These are phyloP conservation scores for Athalia rosae DNA, from an alignment of 2,888 invertebrate genomes.

Conservation along the genomic window DNA sequence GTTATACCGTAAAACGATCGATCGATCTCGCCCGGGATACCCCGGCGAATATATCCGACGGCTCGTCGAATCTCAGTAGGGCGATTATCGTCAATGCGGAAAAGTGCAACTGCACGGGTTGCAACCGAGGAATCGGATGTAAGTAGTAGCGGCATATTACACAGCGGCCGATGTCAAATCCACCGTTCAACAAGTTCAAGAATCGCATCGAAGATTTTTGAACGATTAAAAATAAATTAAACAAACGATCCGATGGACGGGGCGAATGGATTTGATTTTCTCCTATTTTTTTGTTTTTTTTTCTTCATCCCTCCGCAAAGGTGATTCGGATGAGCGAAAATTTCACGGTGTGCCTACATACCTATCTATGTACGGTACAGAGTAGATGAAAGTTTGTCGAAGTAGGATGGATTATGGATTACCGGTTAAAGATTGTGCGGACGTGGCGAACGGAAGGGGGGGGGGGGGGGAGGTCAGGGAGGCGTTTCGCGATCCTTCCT, in stretches of 20 bases:
- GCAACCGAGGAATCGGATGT: conserved; percentile 10
- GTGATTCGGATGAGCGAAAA: background rate
- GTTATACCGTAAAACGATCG: background rate
- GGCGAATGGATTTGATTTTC: no score
- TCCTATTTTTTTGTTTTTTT: no score
- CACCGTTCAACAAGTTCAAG: conserved; percentile 12
- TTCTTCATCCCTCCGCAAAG: background rate
- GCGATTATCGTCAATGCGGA: conserved; percentile 22
- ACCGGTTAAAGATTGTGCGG: background rate
- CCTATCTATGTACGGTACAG: background rate
- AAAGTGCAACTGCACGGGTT: conserved; percentile 32
- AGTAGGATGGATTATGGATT: conserved; percentile 17
- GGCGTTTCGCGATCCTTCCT: background rate
- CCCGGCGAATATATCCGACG: background rate
- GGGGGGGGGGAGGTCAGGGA: background rate
- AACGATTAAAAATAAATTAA: no score
- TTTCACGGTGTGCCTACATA: background rate
- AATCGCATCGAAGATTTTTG: background rate
- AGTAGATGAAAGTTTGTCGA: background rate
- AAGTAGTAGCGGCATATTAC: conserved; percentile 8
- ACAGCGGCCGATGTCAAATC: background rate
- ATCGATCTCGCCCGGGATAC: background rate
- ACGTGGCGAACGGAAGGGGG: background rate
- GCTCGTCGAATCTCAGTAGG: conserved; percentile 11
- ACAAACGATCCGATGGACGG: no score